Conservation (phyloP, 2,113 vertebrate species). For the Channa argus region DNA sequence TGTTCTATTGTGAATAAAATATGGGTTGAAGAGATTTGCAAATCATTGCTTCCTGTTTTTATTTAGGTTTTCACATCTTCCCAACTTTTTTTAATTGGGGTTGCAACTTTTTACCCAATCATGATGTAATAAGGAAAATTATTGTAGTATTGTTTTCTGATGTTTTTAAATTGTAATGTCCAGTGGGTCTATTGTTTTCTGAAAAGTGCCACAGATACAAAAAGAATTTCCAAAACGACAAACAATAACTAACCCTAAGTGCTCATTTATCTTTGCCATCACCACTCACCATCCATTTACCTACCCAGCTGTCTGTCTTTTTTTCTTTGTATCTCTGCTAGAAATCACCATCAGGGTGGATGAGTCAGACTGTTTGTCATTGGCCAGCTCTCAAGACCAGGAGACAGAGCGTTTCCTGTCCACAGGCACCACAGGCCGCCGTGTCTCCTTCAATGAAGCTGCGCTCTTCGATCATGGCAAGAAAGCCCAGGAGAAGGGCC, state of each 20-base stretch:
- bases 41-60: too few species aligned
- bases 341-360: constrained; percentile 92
- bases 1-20: too few species aligned
- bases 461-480: constrained; percentile 93
- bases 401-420: constrained; percentile 95
- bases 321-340: constrained; percentile 53
- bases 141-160: too few species aligned
- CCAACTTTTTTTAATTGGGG: too few species aligned
- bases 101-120: too few species aligned
- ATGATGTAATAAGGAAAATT: too few species aligned
- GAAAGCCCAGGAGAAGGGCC: constrained; percentile 94
- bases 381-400: constrained; percentile 87
- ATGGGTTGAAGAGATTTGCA: too few species aligned
- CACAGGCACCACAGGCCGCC: constrained; percentile 88
- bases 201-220: too few species aligned
- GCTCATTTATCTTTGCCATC: not conserved
- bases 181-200: too few species aligned
- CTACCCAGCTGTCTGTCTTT: constrained; percentile 8
- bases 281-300: not conserved
- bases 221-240: too few species aligned
- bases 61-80: too few species aligned
- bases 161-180: too few species aligned
- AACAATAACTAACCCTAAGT: not conserved
- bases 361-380: constrained; percentile 90
- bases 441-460: constrained; percentile 97